Conservation (phyloP, 1,140 invertebrate species). For the Lucilia cuprina region DNA sequence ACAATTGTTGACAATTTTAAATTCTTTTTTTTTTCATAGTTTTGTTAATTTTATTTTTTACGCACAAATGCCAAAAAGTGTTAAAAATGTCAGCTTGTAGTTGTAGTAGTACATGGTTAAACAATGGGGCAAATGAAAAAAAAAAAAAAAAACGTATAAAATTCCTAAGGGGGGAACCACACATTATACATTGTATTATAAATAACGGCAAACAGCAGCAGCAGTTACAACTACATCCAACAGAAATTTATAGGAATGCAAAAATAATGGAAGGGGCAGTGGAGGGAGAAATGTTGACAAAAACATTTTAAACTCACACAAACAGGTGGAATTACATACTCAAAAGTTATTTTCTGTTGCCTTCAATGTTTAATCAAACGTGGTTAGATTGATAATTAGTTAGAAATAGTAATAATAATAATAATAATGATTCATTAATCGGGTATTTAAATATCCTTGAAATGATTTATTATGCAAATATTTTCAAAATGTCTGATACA, state of each 20-base stretch:
- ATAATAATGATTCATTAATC: no score
- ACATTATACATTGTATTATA: not conserved
- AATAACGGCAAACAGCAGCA: not conserved
- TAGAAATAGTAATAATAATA: no score
- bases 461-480: no score
- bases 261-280: no score
- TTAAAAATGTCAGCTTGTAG: conserved; percentile 2
- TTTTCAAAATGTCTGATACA: no score
- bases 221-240: not conserved
- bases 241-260: no score
- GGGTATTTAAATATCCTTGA: no score
- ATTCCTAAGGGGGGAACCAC: not conserved
- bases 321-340: conserved; percentile 1
- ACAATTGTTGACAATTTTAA: not conserved
- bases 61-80: conserved; percentile 13
- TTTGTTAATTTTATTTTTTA: not conserved
- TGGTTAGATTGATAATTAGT: not conserved
- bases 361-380: not conserved
- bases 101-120: not conserved
- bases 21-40: not conserved
- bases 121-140: no score
- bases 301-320: not conserved
- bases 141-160: no score
- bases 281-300: not conserved
- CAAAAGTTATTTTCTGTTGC: not conserved